These are phyloP conservation scores for Pogonocichla stellata DNA, from an alignment of 2,113 vertebrate genomes.

Conservation along the genomic window DNA sequence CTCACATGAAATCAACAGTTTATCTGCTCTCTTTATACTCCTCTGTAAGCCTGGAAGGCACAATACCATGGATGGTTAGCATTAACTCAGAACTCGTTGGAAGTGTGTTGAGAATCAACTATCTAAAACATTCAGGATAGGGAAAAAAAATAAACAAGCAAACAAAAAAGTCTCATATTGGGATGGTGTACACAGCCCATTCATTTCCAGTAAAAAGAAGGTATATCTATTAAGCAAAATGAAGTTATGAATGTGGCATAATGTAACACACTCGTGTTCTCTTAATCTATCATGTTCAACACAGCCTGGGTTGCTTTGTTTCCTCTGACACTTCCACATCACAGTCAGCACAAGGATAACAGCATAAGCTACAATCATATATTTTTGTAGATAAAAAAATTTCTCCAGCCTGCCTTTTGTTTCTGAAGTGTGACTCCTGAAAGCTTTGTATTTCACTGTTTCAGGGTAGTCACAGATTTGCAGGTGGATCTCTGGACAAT, in stretches of 20 bases:
- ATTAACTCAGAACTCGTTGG: not conserved
- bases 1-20: not conserved
- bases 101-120: not conserved
- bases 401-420: not conserved
- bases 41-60: not conserved
- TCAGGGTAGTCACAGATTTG: not conserved
- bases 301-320: not conserved
- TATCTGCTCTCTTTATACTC: not conserved
- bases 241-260: not conserved
- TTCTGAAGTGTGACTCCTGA: not conserved
- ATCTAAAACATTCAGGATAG: not conserved
- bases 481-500: not conserved
- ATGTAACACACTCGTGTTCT: rapidly evolving
- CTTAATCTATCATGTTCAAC: not conserved
- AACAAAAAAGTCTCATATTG: not conserved
- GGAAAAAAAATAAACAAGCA: not conserved
- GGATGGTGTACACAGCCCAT: not conserved
- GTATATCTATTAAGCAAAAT: not conserved
- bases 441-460: not conserved
- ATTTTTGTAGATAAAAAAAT: not conserved
- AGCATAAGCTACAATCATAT: not conserved
- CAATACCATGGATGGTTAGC: not conserved
- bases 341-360: not conserved
- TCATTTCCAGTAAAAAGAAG: not conserved
- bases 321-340: not conserved